Evolutionary conservation across 1,140 invertebrate species (phyloP), one percentile per base, ranked within the genome.

Genomic region (Bathynomus jamesi): DNA sequence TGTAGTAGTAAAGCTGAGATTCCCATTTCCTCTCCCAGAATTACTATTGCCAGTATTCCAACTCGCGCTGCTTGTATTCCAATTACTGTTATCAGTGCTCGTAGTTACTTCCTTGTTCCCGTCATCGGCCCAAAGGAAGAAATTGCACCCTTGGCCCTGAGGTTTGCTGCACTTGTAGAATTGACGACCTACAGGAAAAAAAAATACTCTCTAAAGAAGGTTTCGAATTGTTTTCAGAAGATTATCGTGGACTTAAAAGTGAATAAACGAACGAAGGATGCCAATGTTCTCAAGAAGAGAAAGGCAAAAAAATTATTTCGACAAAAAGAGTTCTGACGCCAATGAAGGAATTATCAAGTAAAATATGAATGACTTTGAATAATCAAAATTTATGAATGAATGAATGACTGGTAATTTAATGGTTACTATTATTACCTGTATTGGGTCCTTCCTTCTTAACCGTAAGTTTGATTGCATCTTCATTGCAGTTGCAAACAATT

Each of bases 111-210:
- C 79, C 70, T 24, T 4, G 11, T 10, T 2, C 3, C 53, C 71
- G 31, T 86, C 84, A 27, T 89, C 83, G 21, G 86, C 87, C 91
- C 91, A 93, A 0, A 90, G 79, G 79, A 93, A 94, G 79, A 91
- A 93, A 77, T 88, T 85, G 79, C 91, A 93, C 1, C 83, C 83
- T 65, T 78, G 11, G 0, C 84, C 84, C 40, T 81, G 78, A 28
- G 82, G 83, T 78, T 85, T 84, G 0, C 81, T 78, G 80, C 92
- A 94, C 81, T 89, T 90, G 80, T 89, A 93, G 83, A 93, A 94
- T 79, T 88, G 83, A 77, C 90, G 86, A 70, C 90, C 90, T 91
- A 77, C 31, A 85, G 78, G 67, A 65, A 65, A 63, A 70, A 74
- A 71, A 32, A 32, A 62, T 69, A 74, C n/a, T 40, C 70, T 28